Percentiles rank a stretch among this genome's conserved stretches.
Conservation (phyloP, 2,888 invertebrate species). For the Cacoxenus indagator region DNA sequence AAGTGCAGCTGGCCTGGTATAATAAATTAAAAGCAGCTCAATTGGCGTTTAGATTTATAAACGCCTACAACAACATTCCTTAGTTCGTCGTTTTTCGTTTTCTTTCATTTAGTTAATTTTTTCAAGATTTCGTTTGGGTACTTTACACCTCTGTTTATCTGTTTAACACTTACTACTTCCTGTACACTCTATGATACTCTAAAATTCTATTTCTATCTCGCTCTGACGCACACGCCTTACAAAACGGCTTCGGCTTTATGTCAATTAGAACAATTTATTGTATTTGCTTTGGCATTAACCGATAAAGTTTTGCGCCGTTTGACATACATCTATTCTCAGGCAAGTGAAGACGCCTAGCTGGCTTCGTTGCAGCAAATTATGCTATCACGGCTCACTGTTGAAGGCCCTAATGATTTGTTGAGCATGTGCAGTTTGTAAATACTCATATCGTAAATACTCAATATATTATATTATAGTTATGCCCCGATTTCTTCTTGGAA, state of each 20-base stretch:
- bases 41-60: constrained; percentile 8
- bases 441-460: neutral
- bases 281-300: neutral
- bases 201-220: neutral
- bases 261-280: neutral
- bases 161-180: neutral
- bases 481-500: neutral
- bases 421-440: neutral
- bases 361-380: neutral
- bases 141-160: neutral
- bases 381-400: neutral
- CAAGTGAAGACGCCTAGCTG: neutral
- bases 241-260: neutral
- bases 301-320: neutral
- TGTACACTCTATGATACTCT: neutral
- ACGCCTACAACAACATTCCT: neutral
- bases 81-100: neutral
- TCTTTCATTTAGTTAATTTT: neutral
- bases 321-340: neutral
- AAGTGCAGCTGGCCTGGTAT: neutral
- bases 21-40: constrained; percentile 6
- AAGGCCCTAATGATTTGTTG: neutral
- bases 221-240: neutral
- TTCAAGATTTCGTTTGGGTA: neutral
- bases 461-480: neutral